Conservation (phyloP, 2,113 vertebrate species). For the Maccullochella peelii region DNA sequence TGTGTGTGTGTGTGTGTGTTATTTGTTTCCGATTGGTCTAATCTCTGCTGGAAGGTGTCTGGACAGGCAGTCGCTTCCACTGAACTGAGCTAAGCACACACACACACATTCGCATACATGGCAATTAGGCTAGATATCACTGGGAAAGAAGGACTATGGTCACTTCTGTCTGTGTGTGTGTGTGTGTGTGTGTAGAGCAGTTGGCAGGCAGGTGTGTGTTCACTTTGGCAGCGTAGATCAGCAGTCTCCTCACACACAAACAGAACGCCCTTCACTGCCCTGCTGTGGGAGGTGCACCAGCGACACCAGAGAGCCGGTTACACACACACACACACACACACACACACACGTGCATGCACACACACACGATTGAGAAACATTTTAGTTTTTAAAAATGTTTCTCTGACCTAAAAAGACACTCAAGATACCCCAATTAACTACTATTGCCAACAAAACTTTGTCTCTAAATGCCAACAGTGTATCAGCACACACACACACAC, state of each 20-base stretch:
- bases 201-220: constrained; percentile 31
- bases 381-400: neutral
- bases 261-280: constrained; percentile 14
- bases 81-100: neutral
- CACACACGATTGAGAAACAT: neutral
- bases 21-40: neutral
- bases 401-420: neutral
- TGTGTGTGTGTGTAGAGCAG: constrained; percentile 22
- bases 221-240: constrained; percentile 19
- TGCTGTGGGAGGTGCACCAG: neutral
- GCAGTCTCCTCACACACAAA: constrained; percentile 14
- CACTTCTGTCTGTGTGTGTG: neutral
- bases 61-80: neutral
- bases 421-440: neutral
- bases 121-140: neutral
- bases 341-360: neutral
- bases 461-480: neutral
- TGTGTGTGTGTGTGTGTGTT: neutral
- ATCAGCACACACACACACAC: neutral
- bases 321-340: neutral
- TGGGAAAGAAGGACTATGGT: neutral
- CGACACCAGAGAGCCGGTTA: neutral
- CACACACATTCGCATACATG: neutral
- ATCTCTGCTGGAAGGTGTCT: constrained; percentile 21
- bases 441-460: neutral